Evolutionary conservation across 2,113 vertebrate genomes (phyloP), one percentile per base, ranked within the genome.

Genomic region (Myotis davidii): DNA sequence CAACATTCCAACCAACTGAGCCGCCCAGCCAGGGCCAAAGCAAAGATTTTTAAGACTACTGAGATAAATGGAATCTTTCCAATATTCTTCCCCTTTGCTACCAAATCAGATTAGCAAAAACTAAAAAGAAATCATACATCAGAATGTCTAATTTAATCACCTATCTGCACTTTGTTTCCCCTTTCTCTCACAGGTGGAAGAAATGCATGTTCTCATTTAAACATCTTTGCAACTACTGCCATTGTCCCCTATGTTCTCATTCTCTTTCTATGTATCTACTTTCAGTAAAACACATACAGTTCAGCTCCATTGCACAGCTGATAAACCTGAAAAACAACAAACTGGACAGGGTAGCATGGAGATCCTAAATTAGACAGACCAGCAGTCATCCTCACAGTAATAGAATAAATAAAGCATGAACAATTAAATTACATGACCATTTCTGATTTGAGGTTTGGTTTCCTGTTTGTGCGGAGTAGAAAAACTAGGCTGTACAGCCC

Each of bases 311-410:
- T 45, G 23, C 86, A 88, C 17, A 45, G 85, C 23, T 94, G 94
- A 97, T 90, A 70, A 82, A 97, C 21, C 86, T 89, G 78, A 95
- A 94, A 92, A 78, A 52, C 64, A 94, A 87, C 59, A 92, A 32
- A 85, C 56, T 34, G 79, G 85, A 85, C 95, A 96, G 90, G 96
- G 3, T 21, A 56, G 45, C 34, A 74, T 5, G 45, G 2, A 12
- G 52, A 94, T 70, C 69, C 50, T 72, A 76, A 92, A 76, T 45
- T 91, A 96, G 73, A 37, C 5, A 39, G 54, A 69, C 56, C 11
- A 50, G 2, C 2, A 64, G 85, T 88, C 77, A 77, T 79, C 93
- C 59, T 79, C 9, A 52, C 3, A 2, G 27, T 21, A 85, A 94
- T 23, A 10, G 7, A 52, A 32, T 70, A 93, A 97, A 87, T 69